phyloP scores from a whole-genome alignment of 2,888 invertebrate species.

The Merodon equestris region DNA sequence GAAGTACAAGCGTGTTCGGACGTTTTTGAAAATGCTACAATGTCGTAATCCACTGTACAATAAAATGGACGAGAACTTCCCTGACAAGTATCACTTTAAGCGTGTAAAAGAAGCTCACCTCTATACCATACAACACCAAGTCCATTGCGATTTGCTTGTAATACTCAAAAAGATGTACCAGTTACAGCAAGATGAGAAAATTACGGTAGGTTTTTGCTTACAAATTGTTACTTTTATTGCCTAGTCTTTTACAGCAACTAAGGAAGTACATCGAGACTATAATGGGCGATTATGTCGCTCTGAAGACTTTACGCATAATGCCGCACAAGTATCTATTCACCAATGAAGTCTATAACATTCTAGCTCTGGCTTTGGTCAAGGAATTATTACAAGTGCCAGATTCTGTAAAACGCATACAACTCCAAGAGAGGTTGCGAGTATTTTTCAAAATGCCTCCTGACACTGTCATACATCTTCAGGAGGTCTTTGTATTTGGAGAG shows the following conservation, averaged over 20 bases:
- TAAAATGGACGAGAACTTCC: constrained; percentile 71
- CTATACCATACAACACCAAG: constrained; percentile 74
- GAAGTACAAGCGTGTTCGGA: constrained; percentile 72
- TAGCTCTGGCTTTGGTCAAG: not conserved
- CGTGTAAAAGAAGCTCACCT: constrained; percentile 71
- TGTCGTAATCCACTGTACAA: constrained; percentile 75
- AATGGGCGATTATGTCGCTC: not conserved
- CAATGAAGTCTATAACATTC: constrained; percentile 6
- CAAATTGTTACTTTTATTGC: too few relatives aligned
- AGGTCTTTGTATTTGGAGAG: too few relatives aligned
- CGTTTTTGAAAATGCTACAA: constrained; percentile 76
- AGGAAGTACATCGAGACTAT: not conserved
- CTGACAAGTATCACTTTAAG: constrained; percentile 70
- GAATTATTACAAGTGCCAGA: too few relatives aligned
- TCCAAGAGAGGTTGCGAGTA: too few relatives aligned
- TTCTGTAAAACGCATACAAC: too few relatives aligned
- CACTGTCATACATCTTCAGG: too few relatives aligned
- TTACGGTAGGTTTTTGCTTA: too few relatives aligned
- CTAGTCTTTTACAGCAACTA: not conserved
- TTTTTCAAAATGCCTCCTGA: too few relatives aligned
- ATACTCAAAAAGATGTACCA: constrained; percentile 72
- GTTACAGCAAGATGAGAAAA: too few relatives aligned
- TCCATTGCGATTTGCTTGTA: constrained; percentile 74
- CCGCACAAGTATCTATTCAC: not conserved
- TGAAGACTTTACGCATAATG: not conserved